Evolutionary conservation across 2,113 vertebrate genomes (phyloP).

Genomic region (Tretioscincus oriximinensis): DNA sequence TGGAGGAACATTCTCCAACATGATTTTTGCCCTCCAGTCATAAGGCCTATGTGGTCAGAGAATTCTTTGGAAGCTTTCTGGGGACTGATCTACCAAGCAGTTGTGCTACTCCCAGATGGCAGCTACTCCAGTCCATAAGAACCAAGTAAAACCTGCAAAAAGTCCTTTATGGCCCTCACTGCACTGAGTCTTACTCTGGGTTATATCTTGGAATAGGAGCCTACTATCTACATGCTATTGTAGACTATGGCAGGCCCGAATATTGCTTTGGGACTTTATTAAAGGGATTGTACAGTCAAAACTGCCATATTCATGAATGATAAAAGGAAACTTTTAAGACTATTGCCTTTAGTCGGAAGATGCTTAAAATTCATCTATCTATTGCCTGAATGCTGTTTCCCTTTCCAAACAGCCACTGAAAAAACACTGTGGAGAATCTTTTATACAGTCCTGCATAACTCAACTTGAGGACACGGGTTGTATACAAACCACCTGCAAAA

Average conservation of each 20-base stretch:
- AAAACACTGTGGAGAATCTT: constrained; percentile 54
- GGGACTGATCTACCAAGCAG: too few relatives aligned
- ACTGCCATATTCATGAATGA: background rate
- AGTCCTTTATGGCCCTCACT: too few relatives aligned
- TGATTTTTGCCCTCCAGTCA: too few relatives aligned
- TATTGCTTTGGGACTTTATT: background rate
- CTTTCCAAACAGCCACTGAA: constrained; percentile 25
- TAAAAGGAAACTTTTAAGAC: background rate
- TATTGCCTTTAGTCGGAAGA: background rate
- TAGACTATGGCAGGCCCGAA: background rate
- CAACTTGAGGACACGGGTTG: constrained; percentile 36
- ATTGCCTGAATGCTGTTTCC: constrained; percentile 41
- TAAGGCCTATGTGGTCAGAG: too few relatives aligned
- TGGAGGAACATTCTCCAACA: too few relatives aligned
- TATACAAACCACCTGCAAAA: constrained; percentile 42
- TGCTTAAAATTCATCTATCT: constrained; percentile 12
- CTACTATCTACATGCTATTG: too few relatives aligned
- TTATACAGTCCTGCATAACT: constrained; percentile 43
- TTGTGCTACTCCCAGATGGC: too few relatives aligned
- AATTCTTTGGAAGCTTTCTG: too few relatives aligned
- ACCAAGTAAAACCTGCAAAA: too few relatives aligned
- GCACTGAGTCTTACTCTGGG: too few relatives aligned
- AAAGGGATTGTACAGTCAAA: background rate
- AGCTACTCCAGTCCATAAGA: too few relatives aligned
- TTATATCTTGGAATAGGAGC: too few relatives aligned